Percentiles rank a stretch among this genome's conserved stretches.
Conservation (phyloP, 2,888 invertebrate genomes). For the Ochlodes sylvanus region DNA sequence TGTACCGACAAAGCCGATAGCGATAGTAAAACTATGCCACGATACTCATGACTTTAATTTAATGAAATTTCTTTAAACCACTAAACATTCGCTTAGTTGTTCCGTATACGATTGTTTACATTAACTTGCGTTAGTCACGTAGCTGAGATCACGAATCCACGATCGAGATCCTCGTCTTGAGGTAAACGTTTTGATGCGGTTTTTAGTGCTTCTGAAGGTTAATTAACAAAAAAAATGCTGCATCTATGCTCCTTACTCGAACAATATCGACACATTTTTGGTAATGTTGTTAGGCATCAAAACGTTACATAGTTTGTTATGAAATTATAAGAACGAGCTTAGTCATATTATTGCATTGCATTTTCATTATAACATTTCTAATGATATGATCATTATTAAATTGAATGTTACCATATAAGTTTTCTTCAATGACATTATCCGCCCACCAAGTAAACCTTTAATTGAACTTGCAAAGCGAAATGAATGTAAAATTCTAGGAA, state of each 20-base stretch:
- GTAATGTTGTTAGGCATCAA: not conserved
- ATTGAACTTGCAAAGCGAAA: constrained; percentile 2
- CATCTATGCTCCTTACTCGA: not conserved
- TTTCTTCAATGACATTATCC: constrained; percentile 18
- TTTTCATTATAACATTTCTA: constrained; percentile 5
- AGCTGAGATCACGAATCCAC: constrained; percentile 70
- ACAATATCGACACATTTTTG: not conserved
- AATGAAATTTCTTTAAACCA: constrained; percentile 37
- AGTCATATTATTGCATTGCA: constrained; percentile 1
- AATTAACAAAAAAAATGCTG: constrained; percentile 31
- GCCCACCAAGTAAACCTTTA: constrained; percentile 6
- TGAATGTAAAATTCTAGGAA: constrained; percentile 17
- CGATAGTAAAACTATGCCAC: constrained; percentile 20
- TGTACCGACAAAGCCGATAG: not conserved
- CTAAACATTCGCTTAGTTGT: constrained; percentile 40
- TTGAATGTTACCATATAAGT: constrained; percentile 12
- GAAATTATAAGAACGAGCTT: not conserved
- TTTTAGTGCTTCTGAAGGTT: constrained; percentile 22
- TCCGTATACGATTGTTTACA: constrained; percentile 54
- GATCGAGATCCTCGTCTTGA: constrained; percentile 60
- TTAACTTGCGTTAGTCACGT: constrained; percentile 66
- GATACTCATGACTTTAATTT: constrained; percentile 33
- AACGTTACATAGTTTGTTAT: not conserved
- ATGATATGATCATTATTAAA: constrained; percentile 14
- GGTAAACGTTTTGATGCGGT: constrained; percentile 57